A percentile compares a stretch with the other conserved stretches of the same genome.
Conservation (phyloP, 2,797 vertebrate genomes). For the Sebastolobus alascanus region DNA sequence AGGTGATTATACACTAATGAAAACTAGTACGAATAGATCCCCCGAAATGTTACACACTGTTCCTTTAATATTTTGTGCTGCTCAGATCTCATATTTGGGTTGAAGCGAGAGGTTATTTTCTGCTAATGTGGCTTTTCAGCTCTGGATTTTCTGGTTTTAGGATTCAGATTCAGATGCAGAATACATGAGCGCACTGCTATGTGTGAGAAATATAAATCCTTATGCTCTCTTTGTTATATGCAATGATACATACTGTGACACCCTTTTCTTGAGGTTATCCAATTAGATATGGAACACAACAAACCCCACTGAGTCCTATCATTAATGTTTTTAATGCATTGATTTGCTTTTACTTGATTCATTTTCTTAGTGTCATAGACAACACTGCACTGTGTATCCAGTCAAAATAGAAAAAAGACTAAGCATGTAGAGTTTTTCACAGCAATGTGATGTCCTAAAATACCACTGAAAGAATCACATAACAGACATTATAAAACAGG, state of each 20-base stretch:
- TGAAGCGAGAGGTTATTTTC: not conserved
- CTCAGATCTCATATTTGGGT: constrained; percentile 5
- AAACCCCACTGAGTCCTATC: not conserved
- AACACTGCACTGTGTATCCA: not conserved
- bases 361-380: not conserved
- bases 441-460: constrained; percentile 14
- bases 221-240: not conserved
- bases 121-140: not conserved
- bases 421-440: not conserved
- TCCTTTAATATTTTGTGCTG: not conserved
- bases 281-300: not conserved
- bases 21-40: no score
- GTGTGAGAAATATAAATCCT: not conserved
- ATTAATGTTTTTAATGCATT: not conserved
- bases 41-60: no score
- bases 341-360: not conserved
- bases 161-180: not conserved
- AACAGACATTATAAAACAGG: constrained; percentile 2
- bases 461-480: constrained; percentile 35
- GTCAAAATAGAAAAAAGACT: constrained; percentile 2
- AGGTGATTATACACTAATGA: no score
- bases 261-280: not conserved
- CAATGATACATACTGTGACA: not conserved
- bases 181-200: not conserved
- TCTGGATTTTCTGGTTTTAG: not conserved